Conservation (phyloP, 2,888 invertebrate species). For the Catocala nupta region DNA sequence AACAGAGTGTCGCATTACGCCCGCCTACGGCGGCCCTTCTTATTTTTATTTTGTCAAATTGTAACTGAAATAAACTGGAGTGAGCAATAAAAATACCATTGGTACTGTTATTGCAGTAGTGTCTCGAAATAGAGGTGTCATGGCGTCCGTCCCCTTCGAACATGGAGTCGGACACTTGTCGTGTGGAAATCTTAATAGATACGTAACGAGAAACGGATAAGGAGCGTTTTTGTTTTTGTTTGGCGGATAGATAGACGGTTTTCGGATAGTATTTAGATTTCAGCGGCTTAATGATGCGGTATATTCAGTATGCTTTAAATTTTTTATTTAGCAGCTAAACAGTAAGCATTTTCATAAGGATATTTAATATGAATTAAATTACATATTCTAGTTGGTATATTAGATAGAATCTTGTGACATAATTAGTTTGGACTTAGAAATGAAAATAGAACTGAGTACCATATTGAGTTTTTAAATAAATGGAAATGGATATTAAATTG, state of each 20-base stretch:
- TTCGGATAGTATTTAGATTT: background rate
- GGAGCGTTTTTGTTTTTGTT: constrained; percentile 28
- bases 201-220: constrained; percentile 51
- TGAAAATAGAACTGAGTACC: too few species aligned
- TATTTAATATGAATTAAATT: too few species aligned
- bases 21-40: constrained; percentile 69
- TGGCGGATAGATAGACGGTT: background rate
- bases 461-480: too few species aligned
- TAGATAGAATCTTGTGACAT: too few species aligned
- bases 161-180: constrained; percentile 51
- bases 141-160: constrained; percentile 58
- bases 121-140: constrained; percentile 76
- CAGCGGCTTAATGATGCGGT: background rate
- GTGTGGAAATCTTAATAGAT: constrained; percentile 56
- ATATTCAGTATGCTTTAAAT: too few species aligned
- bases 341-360: too few species aligned
- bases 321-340: too few species aligned
- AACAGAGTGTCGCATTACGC: constrained; percentile 70
- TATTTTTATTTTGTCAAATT: constrained; percentile 87
- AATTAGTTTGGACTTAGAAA: too few species aligned
- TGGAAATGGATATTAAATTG: too few species aligned
- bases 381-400: too few species aligned
- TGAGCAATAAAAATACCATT: constrained; percentile 85
- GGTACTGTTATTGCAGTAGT: constrained; percentile 82
- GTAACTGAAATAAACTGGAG: constrained; percentile 86